Percentiles rank a stretch among this genome's conserved stretches.
Evolutionary conservation across 2,113 vertebrate species (phyloP).

Genomic region (Sialia sialis): DNA sequence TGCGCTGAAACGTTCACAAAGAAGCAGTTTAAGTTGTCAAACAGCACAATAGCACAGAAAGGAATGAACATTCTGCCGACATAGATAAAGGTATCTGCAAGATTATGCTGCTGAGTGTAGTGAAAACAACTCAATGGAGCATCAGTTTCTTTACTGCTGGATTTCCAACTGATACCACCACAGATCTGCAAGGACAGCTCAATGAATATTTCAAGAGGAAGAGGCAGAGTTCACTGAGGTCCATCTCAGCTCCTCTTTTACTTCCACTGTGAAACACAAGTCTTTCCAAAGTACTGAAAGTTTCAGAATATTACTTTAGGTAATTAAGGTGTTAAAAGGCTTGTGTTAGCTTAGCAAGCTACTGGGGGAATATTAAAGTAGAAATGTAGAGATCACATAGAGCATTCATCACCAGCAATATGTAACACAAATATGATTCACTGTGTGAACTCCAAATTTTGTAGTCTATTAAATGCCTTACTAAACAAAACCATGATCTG

Average conservation of each 20-base stretch:
- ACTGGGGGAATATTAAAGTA: background rate
- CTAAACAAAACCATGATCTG: background rate
- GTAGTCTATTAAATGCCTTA: background rate
- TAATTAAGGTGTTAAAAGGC: background rate
- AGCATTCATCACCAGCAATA: background rate
- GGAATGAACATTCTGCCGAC: background rate
- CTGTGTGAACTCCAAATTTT: background rate
- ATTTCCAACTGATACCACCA: background rate
- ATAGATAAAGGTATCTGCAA: background rate
- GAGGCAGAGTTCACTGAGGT: background rate
- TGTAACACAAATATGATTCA: background rate
- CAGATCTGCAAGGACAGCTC: background rate
- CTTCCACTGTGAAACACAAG: background rate
- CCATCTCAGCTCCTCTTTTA: background rate
- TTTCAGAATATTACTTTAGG: background rate
- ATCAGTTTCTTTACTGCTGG: background rate
- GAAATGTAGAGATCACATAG: background rate
- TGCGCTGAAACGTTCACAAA: background rate
- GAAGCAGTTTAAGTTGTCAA: background rate
- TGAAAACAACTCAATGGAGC: background rate
- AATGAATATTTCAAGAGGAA: conserved; percentile 55
- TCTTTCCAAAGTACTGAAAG: background rate
- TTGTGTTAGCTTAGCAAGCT: background rate
- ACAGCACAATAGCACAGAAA: background rate
- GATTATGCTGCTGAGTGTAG: background rate